Evolutionary conservation across 2,113 vertebrate genomes (phyloP).

Genomic region (Pipra filicauda): DNA sequence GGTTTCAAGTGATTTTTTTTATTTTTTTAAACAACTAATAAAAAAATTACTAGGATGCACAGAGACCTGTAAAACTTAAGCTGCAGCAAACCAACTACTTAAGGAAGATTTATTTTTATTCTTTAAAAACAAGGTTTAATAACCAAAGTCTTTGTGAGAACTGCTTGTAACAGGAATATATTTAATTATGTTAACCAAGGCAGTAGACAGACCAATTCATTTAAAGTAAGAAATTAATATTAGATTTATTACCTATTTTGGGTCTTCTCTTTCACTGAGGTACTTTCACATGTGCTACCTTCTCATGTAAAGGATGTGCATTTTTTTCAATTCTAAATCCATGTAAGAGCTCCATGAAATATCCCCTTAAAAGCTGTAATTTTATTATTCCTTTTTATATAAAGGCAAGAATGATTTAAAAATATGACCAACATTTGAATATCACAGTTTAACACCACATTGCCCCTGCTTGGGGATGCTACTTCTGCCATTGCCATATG

Average conservation of each 20-base stretch:
- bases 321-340: background rate
- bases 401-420: background rate
- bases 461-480: no score
- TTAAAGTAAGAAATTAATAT: background rate
- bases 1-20: background rate
- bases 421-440: fast-evolving
- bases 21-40: background rate
- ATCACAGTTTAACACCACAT: no score
- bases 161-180: background rate
- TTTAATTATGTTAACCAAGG: background rate
- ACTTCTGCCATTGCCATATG: fast-evolving
- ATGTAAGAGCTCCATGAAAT: background rate
- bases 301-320: background rate
- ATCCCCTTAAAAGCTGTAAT: background rate
- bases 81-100: background rate
- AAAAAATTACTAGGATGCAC: background rate
- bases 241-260: background rate
- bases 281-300: background rate
- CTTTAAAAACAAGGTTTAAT: background rate
- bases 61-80: background rate
- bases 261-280: background rate
- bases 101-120: background rate
- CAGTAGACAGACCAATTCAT: background rate
- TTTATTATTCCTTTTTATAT: background rate
- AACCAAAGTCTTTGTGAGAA: background rate